phyloP scores from a whole-genome alignment of 2,888 invertebrate genomes.

The Lasioglossum vierecki region DNA sequence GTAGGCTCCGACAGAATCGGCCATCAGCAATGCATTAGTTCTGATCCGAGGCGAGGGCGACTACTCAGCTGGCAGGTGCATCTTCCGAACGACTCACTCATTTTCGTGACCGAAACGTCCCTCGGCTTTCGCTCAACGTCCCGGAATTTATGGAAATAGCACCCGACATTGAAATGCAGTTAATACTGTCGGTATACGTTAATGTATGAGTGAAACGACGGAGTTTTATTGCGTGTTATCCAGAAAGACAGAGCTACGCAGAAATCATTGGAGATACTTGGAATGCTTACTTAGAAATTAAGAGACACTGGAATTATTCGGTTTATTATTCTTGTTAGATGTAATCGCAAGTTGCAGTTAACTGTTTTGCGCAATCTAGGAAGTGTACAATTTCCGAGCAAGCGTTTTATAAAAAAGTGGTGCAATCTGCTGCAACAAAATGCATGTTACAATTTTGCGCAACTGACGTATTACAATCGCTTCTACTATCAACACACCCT shows the following conservation, averaged over 20 bases:
- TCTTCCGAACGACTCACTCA: constrained; percentile 22
- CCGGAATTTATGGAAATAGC: constrained; percentile 24
- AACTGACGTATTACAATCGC: background rate
- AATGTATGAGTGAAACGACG: background rate
- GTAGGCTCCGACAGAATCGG: constrained; percentile 37
- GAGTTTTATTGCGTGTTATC: background rate
- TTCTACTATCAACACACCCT: background rate
- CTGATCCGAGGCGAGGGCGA: constrained; percentile 39
- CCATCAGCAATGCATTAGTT: constrained; percentile 66
- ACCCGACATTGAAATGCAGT: constrained; percentile 5
- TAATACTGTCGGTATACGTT: background rate
- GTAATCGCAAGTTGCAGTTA: background rate
- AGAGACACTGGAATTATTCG: background rate
- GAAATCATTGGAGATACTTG: background rate
- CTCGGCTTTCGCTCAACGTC: background rate
- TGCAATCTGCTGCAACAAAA: background rate
- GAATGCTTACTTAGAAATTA: background rate
- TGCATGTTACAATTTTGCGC: background rate
- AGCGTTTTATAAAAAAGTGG: background rate
- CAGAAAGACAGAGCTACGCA: background rate
- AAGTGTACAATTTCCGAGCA: constrained; percentile 15
- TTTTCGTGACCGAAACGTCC: constrained; percentile 14
- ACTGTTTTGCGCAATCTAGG: constrained; percentile 38
- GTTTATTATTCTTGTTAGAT: background rate
- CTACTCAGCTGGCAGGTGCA: constrained; percentile 56